These are phyloP conservation scores for Aselliscus stoliczkanus DNA, from an alignment of 2,797 vertebrate species.

Conservation along the genomic window DNA sequence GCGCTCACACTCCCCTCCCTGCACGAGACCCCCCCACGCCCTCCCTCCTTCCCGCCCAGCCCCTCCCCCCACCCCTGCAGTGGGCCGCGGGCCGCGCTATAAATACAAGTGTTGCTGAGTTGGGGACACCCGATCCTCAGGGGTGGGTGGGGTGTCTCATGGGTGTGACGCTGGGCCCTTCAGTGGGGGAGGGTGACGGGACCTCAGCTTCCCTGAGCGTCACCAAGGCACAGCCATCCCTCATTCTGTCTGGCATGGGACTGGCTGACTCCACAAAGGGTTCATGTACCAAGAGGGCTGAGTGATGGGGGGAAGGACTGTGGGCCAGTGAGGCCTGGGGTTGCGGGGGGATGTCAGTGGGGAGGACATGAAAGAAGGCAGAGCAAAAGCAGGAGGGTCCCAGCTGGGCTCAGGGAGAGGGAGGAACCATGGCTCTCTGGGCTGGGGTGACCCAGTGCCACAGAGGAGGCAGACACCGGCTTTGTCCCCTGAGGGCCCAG, in stretches of 20 bases:
- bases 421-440: not conserved
- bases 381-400: not conserved
- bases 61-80: not conserved
- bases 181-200: no score
- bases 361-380: not conserved
- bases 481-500: not conserved
- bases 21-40: not conserved
- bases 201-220: not conserved
- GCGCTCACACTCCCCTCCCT: accelerated
- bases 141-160: not conserved
- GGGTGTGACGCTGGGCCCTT: not conserved
- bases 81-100: slow-evolving; percentile 16
- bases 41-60: not conserved
- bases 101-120: slow-evolving; percentile 65
- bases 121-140: slow-evolving; percentile 63
- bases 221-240: not conserved
- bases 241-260: not conserved
- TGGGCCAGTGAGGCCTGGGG: no score
- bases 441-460: not conserved
- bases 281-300: not conserved
- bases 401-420: accelerated
- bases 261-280: not conserved
- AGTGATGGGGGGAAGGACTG: not conserved
- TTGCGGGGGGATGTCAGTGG: not conserved
- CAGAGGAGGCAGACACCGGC: not conserved